Evolutionary conservation across 2,888 invertebrate species (phyloP), one percentile per base, ranked within the genome.

Genomic region (Apotomis capreana): DNA sequence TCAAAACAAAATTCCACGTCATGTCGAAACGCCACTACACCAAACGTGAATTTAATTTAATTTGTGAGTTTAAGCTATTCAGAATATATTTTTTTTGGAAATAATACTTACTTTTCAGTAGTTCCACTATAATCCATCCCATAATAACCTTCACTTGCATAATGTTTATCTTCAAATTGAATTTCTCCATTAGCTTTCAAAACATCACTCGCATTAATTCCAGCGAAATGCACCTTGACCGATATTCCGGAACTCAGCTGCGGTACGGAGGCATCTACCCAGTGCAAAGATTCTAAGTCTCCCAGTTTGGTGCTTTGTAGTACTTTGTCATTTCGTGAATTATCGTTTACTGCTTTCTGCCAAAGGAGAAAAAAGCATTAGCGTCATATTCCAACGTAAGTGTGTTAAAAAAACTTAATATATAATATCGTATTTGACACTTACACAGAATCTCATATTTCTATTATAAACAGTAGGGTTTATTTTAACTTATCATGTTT

Each of bases 81-180:
- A n/a, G n/a, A n/a, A n/a, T n/a, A n/a, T n/a, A n/a, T n/a, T n/a
- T n/a, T n/a, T n/a, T n/a, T n/a, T n/a, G n/a, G n/a, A n/a, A n/a
- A n/a, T n/a, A n/a, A n/a, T n/a, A n/a, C 68, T 73, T 77, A 87
- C 88, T 77, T 81, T 9, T 82, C 77, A 12, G 84, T 86, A 9
- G 79, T 26, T 26, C 26, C 26, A 26, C 26, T 26, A 26, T 26
- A 26, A 26, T 26, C 26, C 26, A 26, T 26, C 26, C 26, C 26
- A 26, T 26, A 26, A 26, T 26, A 26, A 26, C 26, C 2, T 26
- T 26, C 26, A 26, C 69, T 15, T 0, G 73, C 51, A 5, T 73
- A 46, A 3, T 26, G 26, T 26, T 26, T 26, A 2, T 54, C 26
- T n/a, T 68, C 70, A 3, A 71, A 44, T 3, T 75, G 36, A 15